These are phyloP conservation scores for Pelusios castaneus DNA, from an alignment of 2,113 vertebrate genomes.

Conservation along the genomic window DNA sequence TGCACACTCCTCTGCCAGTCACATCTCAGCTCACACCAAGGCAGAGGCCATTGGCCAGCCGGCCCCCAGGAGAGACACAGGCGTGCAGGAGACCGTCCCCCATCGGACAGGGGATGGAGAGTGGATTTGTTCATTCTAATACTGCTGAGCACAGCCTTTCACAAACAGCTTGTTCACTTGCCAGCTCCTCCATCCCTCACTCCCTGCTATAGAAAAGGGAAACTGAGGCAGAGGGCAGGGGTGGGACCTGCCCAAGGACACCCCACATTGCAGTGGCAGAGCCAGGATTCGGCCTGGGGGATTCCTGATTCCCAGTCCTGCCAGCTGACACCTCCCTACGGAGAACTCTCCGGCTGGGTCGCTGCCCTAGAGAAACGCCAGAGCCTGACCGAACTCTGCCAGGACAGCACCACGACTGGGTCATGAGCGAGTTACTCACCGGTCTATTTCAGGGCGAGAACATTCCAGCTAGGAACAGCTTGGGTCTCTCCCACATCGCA, in stretches of 20 bases:
- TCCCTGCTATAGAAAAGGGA: not conserved
- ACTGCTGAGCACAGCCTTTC: not conserved
- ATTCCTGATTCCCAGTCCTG: not conserved
- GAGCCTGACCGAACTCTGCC: not conserved
- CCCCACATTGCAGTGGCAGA: not conserved
- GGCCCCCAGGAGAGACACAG: not conserved
- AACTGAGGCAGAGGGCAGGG: not conserved
- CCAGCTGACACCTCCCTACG: not conserved
- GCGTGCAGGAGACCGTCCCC: not conserved
- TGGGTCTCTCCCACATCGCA: not conserved
- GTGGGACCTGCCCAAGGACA: not conserved
- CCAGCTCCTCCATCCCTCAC: not conserved
- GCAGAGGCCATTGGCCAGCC: not conserved
- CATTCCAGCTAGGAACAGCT: conserved; percentile 11
- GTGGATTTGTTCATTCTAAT: not conserved
- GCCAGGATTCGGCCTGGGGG: not conserved
- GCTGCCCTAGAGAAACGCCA: not conserved
- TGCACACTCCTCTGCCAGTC: not conserved
- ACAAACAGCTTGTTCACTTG: not conserved
- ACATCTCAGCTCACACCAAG: not conserved
- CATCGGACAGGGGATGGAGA: not conserved
- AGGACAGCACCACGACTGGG: not conserved
- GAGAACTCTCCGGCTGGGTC: not conserved
- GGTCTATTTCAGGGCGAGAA: conserved; percentile 51
- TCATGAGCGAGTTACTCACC: conserved; percentile 24